Evolutionary conservation across 2,113 vertebrate genomes (phyloP), one percentile per base, ranked within the genome.

Genomic region (Neofelis nebulosa): DNA sequence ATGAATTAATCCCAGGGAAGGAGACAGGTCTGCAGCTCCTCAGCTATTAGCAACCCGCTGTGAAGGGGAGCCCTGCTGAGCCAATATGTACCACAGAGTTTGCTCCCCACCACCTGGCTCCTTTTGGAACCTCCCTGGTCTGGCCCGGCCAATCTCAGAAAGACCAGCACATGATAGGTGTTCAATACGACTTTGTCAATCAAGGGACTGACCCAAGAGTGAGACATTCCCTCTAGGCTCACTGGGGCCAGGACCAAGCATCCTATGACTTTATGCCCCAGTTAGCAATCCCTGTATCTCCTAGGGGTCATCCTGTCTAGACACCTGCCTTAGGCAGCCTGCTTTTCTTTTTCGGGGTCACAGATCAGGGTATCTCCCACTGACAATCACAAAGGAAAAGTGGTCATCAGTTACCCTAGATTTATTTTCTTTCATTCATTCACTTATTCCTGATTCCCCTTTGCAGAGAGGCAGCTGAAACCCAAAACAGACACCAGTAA

Each of bases 41-140:
- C 50, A 6, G 86, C 91, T 97, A 95, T 96, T 95, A 97, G 86
- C 96, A 85, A 86, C 96, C 93, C 2, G 15, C 95, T 65, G 93
- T 50, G 97, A 82, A 61, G n/a, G n/a, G 78, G 85, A 95, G 15
- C 15, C 97, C 95, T 66, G 89, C 88, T 50, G 90, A 95, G 92
- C 63, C 0, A 2, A 79, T 33, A 21, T n/a, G 82, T 68, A 82
- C 68, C 79, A 50, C 21, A 2, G 86, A 95, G 78, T 63, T 81
- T 61, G 89, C 25, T 87, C 79, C 92, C 92, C 66, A 78, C 29
- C 92, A 90, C 90, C 76, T 96, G 95, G 78, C 38, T 69, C 63
- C 48, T 89, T 55, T 23, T 13, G 52, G 81, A 94, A 84, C 38
- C 27, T 31, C 71, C 79, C 73, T 63, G n/a, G 61, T 25, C n/a